These are phyloP conservation scores for Sycophila texana DNA, from an alignment of 2,888 invertebrate species.

Conservation along the genomic window DNA sequence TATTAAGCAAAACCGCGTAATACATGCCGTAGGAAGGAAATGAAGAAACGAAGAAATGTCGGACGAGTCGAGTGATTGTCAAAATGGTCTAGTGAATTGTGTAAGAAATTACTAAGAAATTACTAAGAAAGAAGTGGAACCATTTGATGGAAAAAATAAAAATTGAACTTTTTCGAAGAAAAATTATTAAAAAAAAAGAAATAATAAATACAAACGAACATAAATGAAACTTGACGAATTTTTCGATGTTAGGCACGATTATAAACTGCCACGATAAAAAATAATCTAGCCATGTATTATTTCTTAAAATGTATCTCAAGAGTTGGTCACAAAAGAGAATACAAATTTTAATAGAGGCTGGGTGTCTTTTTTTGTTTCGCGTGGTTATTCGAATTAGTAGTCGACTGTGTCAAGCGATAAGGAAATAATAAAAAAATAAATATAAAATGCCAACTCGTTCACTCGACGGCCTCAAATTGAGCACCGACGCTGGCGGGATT, in stretches of 20 bases:
- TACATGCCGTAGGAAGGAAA: slow-evolving; percentile 6
- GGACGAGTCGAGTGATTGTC: slow-evolving; percentile 18
- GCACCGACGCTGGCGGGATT: slow-evolving; percentile 8
- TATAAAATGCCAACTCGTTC: slow-evolving; percentile 23
- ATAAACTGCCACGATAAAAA: slow-evolving; percentile 36
- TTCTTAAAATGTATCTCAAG: slow-evolving; percentile 31
- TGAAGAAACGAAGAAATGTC: background rate
- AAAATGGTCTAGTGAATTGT: slow-evolving; percentile 44
- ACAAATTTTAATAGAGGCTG: slow-evolving; percentile 6
- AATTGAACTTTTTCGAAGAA: slow-evolving; percentile 24
- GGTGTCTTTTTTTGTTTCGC: background rate
- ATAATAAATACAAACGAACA: slow-evolving; percentile 9
- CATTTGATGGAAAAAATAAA: slow-evolving; percentile 11
- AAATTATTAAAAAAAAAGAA: background rate
- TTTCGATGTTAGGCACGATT: slow-evolving; percentile 51
- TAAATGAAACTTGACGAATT: slow-evolving; percentile 45
- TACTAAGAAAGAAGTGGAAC: slow-evolving; percentile 28
- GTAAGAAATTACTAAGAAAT: slow-evolving; percentile 28
- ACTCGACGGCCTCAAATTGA: slow-evolving; percentile 29
- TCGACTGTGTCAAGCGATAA: slow-evolving; percentile 24
- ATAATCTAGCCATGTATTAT: slow-evolving; percentile 44
- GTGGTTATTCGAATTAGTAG: slow-evolving; percentile 16
- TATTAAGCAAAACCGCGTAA: background rate
- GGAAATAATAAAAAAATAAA: background rate
- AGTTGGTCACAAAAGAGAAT: background rate